Base-by-base conservation (phyloP, 1,140 invertebrate genomes). In the Polyergus mexicanus region DNA sequence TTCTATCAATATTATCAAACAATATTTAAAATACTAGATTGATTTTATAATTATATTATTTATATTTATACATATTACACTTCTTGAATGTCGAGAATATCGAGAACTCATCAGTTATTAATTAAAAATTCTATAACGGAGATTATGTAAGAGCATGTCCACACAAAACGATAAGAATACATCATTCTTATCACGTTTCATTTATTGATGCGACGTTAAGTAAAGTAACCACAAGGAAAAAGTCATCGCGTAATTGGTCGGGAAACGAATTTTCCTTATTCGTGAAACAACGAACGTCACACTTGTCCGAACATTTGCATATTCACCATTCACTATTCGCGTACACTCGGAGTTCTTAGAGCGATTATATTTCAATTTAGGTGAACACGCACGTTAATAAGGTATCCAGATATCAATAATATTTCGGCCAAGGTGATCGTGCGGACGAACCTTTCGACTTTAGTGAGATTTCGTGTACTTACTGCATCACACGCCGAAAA, bases 401-500 rank as follows among this genome's bases (percentile, higher is more conserved):
- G 19, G 38, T 78, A 19, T 28, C 16, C 32, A 41, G 32, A 4
- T 38, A 25, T 13, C 47, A n/a, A 47, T 3, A 3, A 44, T 7
- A 8, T 60, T 11, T 28, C 54, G n/a, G 11, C 60, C 25, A 25
- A 72, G 38, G 11, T 60, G 63, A 81, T 35, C 16, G 51, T 60
- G 2, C 51, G 35, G 13, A 19, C 54, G 41, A 72, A 54, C 6
- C 11, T 47, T 28, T n/a, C 4, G 75, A 66, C 19, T 88, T 88
- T 72, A 88, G 86, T 88, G 80, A 88, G 25, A 85, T 74, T 74
- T 74, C 51, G 19, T n/a, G 80, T 92, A 92, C 91, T 92, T 90
- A 92, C 92, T 78, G 62, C 84, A 78, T 86, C 72, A 56, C n/a
- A 84, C 54, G 58, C 68, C 90, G 66, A 69, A 69, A 77, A 90